Evolutionary conservation across 1,140 invertebrate species (phyloP).

Genomic region (Uloborus diversus): DNA sequence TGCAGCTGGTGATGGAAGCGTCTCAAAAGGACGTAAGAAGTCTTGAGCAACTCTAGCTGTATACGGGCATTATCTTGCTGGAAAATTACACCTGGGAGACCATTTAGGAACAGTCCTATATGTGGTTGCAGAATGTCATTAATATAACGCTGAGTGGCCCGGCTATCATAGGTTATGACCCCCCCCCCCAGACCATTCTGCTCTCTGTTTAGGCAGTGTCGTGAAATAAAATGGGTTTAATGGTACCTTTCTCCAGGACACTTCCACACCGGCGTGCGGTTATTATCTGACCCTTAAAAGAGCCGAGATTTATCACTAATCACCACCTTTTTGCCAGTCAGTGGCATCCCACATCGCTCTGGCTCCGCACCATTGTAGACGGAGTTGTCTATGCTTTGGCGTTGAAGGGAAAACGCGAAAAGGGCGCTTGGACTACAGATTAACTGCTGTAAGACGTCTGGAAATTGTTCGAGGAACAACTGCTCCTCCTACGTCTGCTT

Average conservation of each 20-base stretch:
- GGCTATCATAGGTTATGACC: background rate
- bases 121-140: background rate
- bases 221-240: background rate
- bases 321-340: background rate
- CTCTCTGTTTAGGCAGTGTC: background rate
- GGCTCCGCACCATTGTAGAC: background rate
- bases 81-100: background rate
- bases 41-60: too few relatives aligned
- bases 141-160: background rate
- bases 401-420: background rate
- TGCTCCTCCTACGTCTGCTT: background rate
- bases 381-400: background rate
- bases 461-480: background rate
- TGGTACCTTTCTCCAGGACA: background rate
- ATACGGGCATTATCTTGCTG: background rate
- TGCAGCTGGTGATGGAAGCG: background rate
- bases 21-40: background rate
- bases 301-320: background rate
- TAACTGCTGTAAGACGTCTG: background rate
- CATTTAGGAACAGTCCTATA: background rate
- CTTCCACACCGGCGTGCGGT: background rate
- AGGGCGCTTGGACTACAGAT: background rate
- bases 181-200: background rate
- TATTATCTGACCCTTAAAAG: background rate
- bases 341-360: background rate